Conservation (phyloP, 2,113 vertebrate species). For the Cyphomyrus discorhynchus region DNA sequence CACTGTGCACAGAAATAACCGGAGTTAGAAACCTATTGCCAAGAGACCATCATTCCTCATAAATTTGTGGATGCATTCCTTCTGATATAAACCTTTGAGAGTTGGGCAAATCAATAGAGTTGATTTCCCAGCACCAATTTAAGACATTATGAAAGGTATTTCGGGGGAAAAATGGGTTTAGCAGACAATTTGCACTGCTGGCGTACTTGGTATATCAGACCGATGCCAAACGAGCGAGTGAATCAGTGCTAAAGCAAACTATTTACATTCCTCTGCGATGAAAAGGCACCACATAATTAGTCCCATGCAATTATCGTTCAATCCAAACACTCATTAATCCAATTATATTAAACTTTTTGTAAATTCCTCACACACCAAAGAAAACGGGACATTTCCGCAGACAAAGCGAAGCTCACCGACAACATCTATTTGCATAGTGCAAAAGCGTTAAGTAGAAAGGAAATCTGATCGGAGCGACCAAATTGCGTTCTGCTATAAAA, state of each 20-base stretch:
- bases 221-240: background rate
- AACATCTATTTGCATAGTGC: background rate
- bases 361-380: background rate
- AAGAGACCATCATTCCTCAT: background rate
- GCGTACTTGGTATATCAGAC: background rate
- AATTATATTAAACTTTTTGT: background rate
- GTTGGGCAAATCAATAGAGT: background rate
- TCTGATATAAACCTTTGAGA: background rate
- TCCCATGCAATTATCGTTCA: background rate
- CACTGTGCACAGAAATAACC: background rate
- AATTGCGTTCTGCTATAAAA: background rate
- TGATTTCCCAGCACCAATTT: background rate
- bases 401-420: background rate
- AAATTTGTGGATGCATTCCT: background rate
- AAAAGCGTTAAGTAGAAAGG: background rate
- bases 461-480: background rate
- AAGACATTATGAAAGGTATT: background rate
- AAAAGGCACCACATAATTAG: background rate
- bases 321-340: background rate
- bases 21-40: background rate
- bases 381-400: background rate
- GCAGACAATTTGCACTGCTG: background rate
- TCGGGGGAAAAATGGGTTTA: background rate
- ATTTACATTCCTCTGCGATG: background rate
- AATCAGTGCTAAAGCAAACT: background rate